Conservation (phyloP, 2,113 vertebrate species). For the Carollia perspicillata region DNA sequence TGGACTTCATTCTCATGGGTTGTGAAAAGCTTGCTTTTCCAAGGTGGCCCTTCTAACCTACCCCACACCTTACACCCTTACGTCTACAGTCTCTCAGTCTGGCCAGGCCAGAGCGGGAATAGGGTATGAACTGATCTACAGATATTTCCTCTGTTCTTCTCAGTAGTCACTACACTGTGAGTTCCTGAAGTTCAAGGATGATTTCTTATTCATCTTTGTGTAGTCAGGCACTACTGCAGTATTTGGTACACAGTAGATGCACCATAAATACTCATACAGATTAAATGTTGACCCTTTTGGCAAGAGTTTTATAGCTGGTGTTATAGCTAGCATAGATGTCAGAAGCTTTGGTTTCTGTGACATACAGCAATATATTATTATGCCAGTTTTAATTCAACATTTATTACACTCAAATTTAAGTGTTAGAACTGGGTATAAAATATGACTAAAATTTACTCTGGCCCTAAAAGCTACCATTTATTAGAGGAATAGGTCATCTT, state of each 20-base stretch:
- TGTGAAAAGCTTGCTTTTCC: not conserved
- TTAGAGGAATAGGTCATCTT: not conserved
- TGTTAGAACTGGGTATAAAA: not conserved
- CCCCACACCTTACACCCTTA: not conserved
- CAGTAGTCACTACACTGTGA: not conserved
- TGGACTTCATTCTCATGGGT: not conserved
- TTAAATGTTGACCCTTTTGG: not conserved
- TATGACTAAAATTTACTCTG: not conserved
- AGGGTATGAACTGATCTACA: not conserved
- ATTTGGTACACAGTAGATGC: not conserved
- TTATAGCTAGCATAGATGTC: not conserved
- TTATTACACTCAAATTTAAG: not conserved
- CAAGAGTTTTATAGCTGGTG: not conserved
- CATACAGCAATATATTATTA: not conserved
- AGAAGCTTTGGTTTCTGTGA: not conserved
- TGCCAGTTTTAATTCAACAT: not conserved
- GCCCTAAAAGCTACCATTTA: not conserved
- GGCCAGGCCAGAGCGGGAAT: not conserved
- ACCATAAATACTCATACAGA: not conserved
- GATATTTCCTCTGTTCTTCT: not conserved
- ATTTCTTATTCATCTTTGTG: not conserved
- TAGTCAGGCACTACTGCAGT: not conserved
- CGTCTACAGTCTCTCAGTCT: not conserved
- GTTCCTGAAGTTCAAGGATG: not conserved
- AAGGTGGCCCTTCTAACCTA: not conserved